Conservation (phyloP, 2,797 vertebrate genomes). For the Aldrovandia affinis region DNA sequence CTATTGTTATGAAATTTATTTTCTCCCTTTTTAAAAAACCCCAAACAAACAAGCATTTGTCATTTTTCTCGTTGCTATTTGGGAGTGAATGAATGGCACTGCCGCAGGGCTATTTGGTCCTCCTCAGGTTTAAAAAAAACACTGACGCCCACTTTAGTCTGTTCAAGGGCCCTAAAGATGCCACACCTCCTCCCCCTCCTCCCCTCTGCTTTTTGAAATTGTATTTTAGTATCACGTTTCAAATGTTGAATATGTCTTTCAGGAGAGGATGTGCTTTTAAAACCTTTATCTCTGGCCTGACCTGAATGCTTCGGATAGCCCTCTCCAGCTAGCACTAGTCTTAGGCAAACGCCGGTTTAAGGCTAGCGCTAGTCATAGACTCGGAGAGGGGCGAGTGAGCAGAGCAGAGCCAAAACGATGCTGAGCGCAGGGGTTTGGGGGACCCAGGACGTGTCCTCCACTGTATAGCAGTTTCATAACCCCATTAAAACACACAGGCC, state of each 20-base stretch:
- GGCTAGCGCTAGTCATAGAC: neutral
- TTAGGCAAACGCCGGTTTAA: neutral
- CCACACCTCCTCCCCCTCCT: slow-evolving; percentile 1
- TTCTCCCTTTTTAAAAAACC: neutral
- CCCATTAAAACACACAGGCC: neutral
- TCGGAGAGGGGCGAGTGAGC: no score
- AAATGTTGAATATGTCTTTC: neutral
- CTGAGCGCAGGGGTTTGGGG: neutral
- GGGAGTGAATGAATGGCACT: slow-evolving; percentile 13
- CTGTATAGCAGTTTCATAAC: neutral
- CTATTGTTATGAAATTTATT: neutral
- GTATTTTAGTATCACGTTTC: neutral
- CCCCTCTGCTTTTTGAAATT: slow-evolving; percentile 15
- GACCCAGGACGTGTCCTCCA: neutral
- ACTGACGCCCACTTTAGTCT: slow-evolving; percentile 33
- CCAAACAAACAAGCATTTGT: neutral
- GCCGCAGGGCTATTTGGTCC: neutral
- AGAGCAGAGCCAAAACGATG: no score
- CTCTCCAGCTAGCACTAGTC: no score
- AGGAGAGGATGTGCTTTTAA: neutral
- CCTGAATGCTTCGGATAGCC: neutral
- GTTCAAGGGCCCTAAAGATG: slow-evolving; percentile 39
- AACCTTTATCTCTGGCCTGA: neutral
- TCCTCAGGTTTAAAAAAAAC: slow-evolving; percentile 22
- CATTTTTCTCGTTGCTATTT: slow-evolving; percentile 1